Evolutionary conservation across 2,113 vertebrate species (phyloP).

Genomic region (Protobothrops mucrosquamatus): DNA sequence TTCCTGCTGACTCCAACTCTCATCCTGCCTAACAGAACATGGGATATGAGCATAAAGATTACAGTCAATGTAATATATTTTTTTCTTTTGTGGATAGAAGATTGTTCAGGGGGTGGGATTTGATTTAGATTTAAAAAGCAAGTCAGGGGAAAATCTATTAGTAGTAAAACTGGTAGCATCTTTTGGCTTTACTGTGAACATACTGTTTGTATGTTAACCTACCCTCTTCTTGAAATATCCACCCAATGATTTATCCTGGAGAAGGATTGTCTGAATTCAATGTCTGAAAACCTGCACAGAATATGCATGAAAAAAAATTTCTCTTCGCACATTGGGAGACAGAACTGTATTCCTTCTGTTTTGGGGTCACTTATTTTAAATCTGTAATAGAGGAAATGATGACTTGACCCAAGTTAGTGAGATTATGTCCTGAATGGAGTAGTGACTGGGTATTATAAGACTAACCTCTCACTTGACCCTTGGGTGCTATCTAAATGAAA

Average conservation of each 20-base stretch:
- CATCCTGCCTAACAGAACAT: neutral
- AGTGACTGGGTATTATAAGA: neutral
- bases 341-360: neutral
- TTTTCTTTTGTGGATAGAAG: neutral
- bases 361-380: neutral
- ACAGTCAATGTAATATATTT: neutral
- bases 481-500: no score
- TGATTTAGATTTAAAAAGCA: neutral
- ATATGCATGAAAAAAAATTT: neutral
- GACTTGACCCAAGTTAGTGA: neutral
- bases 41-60: neutral
- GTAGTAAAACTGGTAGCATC: neutral
- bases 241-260: neutral
- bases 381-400: neutral
- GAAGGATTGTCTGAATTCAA: neutral
- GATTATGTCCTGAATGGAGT: neutral
- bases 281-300: neutral
- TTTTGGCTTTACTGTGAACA: neutral
- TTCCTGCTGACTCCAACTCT: neutral
- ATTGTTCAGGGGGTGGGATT: neutral
- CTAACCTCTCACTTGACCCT: neutral
- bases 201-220: neutral
- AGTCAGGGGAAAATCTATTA: neutral
- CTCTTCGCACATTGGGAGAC: neutral
- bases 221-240: neutral